phyloP scores from a whole-genome alignment of 2,797 vertebrate species.

The Morus bassanus region DNA sequence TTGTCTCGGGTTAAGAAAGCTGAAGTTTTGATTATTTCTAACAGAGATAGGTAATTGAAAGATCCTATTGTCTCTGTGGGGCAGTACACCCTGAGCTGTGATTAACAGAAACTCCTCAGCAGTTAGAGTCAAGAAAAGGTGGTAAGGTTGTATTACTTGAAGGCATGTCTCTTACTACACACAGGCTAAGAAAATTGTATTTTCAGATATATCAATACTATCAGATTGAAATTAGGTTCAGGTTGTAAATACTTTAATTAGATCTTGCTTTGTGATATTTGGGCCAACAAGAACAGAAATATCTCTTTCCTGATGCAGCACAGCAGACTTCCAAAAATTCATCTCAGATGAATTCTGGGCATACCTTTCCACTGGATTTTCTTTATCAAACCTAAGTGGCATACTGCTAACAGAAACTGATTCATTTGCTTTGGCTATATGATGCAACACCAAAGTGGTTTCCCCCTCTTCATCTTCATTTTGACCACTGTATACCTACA shows the following conservation, averaged over 20 bases:
- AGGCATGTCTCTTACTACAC: background rate
- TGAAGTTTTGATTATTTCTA: background rate
- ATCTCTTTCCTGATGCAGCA: background rate
- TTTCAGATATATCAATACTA: background rate
- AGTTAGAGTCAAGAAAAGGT: background rate
- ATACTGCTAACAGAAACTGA: background rate
- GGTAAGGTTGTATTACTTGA: background rate
- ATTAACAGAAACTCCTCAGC: background rate
- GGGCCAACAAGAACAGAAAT: background rate
- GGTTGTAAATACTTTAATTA: background rate
- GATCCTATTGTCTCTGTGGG: background rate
- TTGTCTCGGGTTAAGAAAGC: background rate
- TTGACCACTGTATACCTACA: background rate
- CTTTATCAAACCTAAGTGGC: background rate
- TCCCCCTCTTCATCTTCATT: background rate
- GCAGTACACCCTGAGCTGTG: background rate
- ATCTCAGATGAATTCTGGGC: background rate
- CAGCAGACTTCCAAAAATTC: background rate
- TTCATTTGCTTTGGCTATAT: background rate
- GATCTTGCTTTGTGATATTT: background rate
- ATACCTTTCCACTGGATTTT: background rate
- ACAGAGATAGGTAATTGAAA: background rate
- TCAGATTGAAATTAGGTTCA: background rate
- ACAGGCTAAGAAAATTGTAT: background rate
- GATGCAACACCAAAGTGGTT: background rate